phyloP scores from a whole-genome alignment of 1,140 invertebrate species.

The Hylyphantes graminicola region DNA sequence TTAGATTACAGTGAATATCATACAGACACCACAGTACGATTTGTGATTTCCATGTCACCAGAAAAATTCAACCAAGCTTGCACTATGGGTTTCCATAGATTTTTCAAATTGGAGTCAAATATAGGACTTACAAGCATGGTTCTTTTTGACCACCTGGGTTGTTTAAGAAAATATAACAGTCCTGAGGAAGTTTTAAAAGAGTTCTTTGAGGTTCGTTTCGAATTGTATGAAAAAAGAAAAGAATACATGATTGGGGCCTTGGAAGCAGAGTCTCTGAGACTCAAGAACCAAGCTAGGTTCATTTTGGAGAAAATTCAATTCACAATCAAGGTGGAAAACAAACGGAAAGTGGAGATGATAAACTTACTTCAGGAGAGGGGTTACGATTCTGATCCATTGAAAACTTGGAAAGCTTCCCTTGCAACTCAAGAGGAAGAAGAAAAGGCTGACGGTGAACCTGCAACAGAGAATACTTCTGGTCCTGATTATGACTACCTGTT shows the following conservation, averaged over 20 bases:
- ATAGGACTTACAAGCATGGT: conserved; percentile 89
- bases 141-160: conserved; percentile 89
- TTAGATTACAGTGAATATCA: conserved; percentile 92
- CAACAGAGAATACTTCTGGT: conserved; percentile 64
- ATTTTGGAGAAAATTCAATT: conserved; percentile 97
- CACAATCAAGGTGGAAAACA: conserved; percentile 91
- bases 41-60: conserved; percentile 83
- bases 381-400: conserved; percentile 94
- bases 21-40: conserved; percentile 93
- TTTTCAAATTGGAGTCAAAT: conserved; percentile 91
- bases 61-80: conserved; percentile 84
- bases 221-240: conserved; percentile 89
- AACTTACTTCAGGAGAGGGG: conserved; percentile 86
- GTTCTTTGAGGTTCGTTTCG: conserved; percentile 85
- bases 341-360: conserved; percentile 88
- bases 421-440: conserved; percentile 65
- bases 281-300: conserved; percentile 94
- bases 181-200: conserved; percentile 85
- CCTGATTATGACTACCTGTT: conserved; percentile 87
- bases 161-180: conserved; percentile 82
- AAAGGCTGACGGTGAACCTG: conserved; percentile 65
- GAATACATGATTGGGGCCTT: conserved; percentile 90
- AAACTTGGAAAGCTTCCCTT: conserved; percentile 84
- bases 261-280: conserved; percentile 86
- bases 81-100: conserved; percentile 90